Conservation (phyloP, 2,113 vertebrate species). For the Motacilla tschutschensis region DNA sequence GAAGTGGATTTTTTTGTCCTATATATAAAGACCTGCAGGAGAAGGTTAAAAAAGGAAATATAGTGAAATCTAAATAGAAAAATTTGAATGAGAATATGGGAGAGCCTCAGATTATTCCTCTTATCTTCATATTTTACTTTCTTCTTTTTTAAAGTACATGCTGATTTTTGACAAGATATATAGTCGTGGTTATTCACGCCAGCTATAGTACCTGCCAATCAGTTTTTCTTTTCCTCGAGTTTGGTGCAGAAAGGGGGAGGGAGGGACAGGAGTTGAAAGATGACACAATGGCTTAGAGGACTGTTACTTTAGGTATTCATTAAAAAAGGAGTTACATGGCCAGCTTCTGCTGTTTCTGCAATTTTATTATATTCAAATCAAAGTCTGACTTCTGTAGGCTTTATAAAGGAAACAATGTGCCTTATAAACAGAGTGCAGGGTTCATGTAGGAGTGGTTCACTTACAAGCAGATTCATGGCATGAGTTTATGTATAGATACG, state of each 20-base stretch:
- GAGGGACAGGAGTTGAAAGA: conserved; percentile 40
- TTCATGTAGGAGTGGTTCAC: conserved; percentile 14
- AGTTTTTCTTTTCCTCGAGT: conserved; percentile 53
- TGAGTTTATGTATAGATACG: conserved; percentile 1
- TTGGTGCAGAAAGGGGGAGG: conserved; percentile 59
- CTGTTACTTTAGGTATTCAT: conserved; percentile 54
- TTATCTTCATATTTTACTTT: conserved; percentile 67
- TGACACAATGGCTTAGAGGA: conserved; percentile 23
- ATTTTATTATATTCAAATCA: conserved; percentile 53
- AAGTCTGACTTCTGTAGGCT: conserved; percentile 4
- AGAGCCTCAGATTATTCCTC: conserved; percentile 60
- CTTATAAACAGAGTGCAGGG: conserved; percentile 49
- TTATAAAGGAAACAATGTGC: conserved; percentile 39
- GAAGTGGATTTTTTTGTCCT: conserved; percentile 69
- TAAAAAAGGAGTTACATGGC: conserved; percentile 45
- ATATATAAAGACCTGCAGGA: conserved; percentile 71
- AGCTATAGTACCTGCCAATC: conserved; percentile 61
- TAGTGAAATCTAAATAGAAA: conserved; percentile 72
- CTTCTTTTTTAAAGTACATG: conserved; percentile 60
- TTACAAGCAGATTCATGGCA: conserved; percentile 19
- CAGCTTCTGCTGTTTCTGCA: conserved; percentile 52
- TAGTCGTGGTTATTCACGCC: conserved; percentile 52
- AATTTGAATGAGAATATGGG: conserved; percentile 69
- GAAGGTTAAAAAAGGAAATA: conserved; percentile 74
- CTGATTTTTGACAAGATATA: conserved; percentile 75